These are phyloP conservation scores for Trichonephila clavata DNA, from an alignment of 1,140 invertebrate species.

Conservation along the genomic window DNA sequence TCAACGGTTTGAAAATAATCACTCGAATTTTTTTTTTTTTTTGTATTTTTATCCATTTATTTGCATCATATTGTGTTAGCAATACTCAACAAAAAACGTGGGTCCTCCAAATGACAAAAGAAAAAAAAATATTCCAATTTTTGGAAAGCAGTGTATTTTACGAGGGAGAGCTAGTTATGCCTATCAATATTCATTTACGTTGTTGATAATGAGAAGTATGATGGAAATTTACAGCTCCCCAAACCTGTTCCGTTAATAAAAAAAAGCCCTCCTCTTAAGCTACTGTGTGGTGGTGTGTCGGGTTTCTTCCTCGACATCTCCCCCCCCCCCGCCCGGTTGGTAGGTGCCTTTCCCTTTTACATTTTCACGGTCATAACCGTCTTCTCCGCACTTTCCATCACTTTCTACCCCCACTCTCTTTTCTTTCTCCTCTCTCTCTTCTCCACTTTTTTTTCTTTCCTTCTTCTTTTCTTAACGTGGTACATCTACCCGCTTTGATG, in stretches of 20 bases:
- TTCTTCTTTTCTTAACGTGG: background rate
- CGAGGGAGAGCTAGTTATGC: background rate
- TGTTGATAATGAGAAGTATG: background rate
- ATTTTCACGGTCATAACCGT: slow-evolving; percentile 37
- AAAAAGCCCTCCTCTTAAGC: background rate
- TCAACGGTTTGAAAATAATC: too few species aligned
- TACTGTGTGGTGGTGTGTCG: too few species aligned
- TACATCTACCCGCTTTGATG: slow-evolving; percentile 21
- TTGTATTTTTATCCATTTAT: too few species aligned
- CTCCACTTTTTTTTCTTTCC: background rate
- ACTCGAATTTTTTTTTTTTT: too few species aligned
- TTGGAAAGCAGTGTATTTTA: background rate
- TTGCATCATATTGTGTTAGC: too few species aligned
- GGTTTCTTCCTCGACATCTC: background rate
- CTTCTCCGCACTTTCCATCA: slow-evolving; percentile 34
- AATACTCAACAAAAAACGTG: too few species aligned
- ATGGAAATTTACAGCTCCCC: background rate
- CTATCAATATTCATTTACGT: background rate
- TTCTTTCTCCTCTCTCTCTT: background rate
- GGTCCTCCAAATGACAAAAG: too few species aligned
- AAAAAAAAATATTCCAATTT: too few species aligned
- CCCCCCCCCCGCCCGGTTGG: background rate
- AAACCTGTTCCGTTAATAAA: background rate
- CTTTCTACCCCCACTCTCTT: slow-evolving; percentile 1
- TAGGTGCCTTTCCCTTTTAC: background rate